Evolutionary conservation across 2,888 invertebrate species (phyloP), one percentile per base, ranked within the genome.

Genomic region (Xestia c-nigrum): DNA sequence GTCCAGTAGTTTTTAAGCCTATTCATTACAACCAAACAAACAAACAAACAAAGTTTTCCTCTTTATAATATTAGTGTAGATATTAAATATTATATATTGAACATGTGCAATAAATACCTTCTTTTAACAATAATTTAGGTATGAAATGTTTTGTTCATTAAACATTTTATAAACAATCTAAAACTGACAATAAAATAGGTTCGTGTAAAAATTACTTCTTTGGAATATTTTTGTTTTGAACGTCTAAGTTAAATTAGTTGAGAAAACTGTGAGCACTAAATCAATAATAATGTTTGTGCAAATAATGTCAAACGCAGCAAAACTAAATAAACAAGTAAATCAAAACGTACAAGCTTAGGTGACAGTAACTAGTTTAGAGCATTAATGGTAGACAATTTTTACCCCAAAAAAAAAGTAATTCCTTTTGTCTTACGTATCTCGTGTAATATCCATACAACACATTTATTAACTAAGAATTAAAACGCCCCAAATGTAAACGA

Each of bases 221-320:
- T 63, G 46, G 57, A 82, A 76, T 80, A 77, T 64, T 72, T 78
- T 72, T 83, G 40, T 69, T 72, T 52, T 43, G 47, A 78, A 47
- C 52, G 47, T 61, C 63, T 19, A 78, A 68, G 71, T 80, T 73
- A 73, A 65, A 50, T 80, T 65, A 59, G 71, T 79, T 77, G 21
- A 38, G 43, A 74, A 80, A 46, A 64, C 21, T 65, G 59, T 52
- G 57, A 52, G 31, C 55, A 66, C 16, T 66, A 50, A n/a, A 83
- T 38, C 55, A 77, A 72, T 81, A 69, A 64, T 24, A 16, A 59
- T 65, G 68, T 69, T 83, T 55, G 50, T 69, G 38, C 14, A 69
- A 82, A 72, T 57, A 69, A 59, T 43, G 14, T 55, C 21, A 21
- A 31, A 68, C n/a, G 69, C 1, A 46, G 24, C 6, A 52, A 74